A percentile compares a stretch with the other conserved stretches of the same genome.
Evolutionary conservation across 1,140 invertebrate genomes (phyloP).

Genomic region (Mylabris phalerata): DNA sequence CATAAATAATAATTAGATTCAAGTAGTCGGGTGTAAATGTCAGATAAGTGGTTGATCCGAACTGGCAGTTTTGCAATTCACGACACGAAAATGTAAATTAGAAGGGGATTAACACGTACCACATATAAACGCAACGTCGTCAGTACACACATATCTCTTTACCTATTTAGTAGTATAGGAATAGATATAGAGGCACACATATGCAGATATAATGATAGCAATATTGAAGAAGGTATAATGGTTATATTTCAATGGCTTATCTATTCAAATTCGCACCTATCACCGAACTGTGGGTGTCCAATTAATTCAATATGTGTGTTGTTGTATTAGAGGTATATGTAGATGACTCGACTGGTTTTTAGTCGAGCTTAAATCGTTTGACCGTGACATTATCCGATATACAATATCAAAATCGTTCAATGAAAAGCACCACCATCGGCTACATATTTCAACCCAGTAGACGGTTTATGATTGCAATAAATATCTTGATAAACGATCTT

Average conservation of each 20-base stretch:
- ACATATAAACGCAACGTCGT: no score
- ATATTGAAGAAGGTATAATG: neutral
- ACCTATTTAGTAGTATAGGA: no score
- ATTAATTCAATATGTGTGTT: slow-evolving; percentile 7
- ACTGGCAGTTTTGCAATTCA: slow-evolving; percentile 19
- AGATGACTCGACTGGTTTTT: no score
- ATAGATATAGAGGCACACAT: neutral
- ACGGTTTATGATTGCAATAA: slow-evolving; percentile 42
- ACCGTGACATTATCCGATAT: no score
- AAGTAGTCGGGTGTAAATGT: slow-evolving; percentile 27
- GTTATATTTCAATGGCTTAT: slow-evolving; percentile 16
- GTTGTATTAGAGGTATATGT: no score
- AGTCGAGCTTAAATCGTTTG: no score
- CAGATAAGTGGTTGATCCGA: slow-evolving; percentile 21
- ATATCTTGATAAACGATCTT: slow-evolving; percentile 43
- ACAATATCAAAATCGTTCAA: neutral
- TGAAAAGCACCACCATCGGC: slow-evolving; percentile 23
- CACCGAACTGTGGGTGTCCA: neutral
- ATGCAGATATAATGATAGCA: slow-evolving; percentile 5
- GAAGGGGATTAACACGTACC: slow-evolving; percentile 5
- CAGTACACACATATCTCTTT: no score
- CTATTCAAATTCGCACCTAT: slow-evolving; percentile 12
- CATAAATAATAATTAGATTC: slow-evolving; percentile 30
- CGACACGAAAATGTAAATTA: slow-evolving; percentile 19
- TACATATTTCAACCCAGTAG: slow-evolving; percentile 28